Base-by-base conservation (phyloP, 2,113 vertebrate genomes). In the Cyanistes caeruleus region DNA sequence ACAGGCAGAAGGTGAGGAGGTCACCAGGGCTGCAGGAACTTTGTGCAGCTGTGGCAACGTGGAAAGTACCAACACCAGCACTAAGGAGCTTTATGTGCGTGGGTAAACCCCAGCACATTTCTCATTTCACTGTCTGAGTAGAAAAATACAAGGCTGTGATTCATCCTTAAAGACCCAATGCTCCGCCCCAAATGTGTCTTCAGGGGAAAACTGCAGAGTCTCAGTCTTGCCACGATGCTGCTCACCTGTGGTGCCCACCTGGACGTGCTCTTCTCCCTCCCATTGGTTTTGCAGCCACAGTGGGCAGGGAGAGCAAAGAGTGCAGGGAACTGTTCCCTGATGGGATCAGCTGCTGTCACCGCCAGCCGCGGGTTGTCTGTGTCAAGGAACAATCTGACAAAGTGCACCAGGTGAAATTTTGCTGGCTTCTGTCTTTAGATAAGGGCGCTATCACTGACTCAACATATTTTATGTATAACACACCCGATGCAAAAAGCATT, bases 401-500 rank as follows among this genome's bases (percentile, higher is more conserved):
- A 98, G 97, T 97, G 97, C 97, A 98, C 97, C 87, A 96, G 98
- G 97, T 98, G 98, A 98, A 98, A 99, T 99, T 99, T 98, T 93
- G 97, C 97, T 98, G 98, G 98, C 99, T 98, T 99, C 98, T 98
- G 97, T 98, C 98, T 98, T 98, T 97, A 99, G 99, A 99, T 99
- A 99, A 99, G 99, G 96, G 95, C 30, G 44, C 99, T 99, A 99
- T 99, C 99, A 98, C 98, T 99, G 98, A 98, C 98, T 98, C 98
- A 98, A 99, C 99, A 99, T 99, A 99, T 99, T 99, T 99, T 99
- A 99, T 99, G 98, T 99, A 99, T 99, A 99, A 99, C 99, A 98
- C 98, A 98, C 97, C 98, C 97, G 98, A 98, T 98, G 97, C 98
- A 98, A 99, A 99, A 99, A 98, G 99, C 98, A 99, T 98, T 99